A percentile compares a stretch with the other conserved stretches of the same genome.
Conservation (phyloP, 2,888 invertebrate species). For the Stictocephala bisonia region DNA sequence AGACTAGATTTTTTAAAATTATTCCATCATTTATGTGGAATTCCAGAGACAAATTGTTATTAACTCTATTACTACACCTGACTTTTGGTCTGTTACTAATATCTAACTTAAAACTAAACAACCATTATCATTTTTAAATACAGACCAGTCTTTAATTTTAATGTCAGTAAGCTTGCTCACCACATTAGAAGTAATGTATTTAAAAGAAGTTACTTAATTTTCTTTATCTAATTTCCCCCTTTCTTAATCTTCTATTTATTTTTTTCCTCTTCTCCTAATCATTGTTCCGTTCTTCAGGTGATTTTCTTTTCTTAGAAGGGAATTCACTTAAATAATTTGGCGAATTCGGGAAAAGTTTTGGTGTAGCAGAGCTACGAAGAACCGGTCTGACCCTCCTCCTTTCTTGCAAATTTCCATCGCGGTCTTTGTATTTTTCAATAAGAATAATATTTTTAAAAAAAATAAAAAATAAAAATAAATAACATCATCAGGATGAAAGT, state of each 20-base stretch:
- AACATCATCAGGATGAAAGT: conserved; percentile 3
- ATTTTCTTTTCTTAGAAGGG: conserved; percentile 30
- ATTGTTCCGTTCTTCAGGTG: neutral
- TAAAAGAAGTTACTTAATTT: conserved; percentile 11
- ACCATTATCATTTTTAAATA: conserved; percentile 6
- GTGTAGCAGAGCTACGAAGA: neutral
- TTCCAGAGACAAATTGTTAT: conserved; percentile 12
- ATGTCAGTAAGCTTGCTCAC: neutral
- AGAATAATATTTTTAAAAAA: no score
- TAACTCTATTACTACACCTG: neutral
- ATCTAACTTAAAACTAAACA: conserved; percentile 25
- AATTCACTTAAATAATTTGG: conserved; percentile 3
- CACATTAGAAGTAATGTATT: neutral
- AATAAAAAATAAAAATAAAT: no score
- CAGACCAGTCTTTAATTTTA: conserved; percentile 9
- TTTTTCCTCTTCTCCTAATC: neutral
- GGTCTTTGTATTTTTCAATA: conserved; percentile 3
- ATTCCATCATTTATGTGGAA: conserved; percentile 14
- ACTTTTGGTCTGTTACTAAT: conserved; percentile 9
- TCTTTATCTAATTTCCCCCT: neutral
- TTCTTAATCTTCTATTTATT: conserved; percentile 11
- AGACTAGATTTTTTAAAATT: neutral
- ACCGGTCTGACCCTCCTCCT: neutral
- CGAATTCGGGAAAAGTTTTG: conserved; percentile 9
- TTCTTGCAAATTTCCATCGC: neutral